phyloP scores from a whole-genome alignment of 2,113 vertebrate genomes.

The Engystomops pustulosus region DNA sequence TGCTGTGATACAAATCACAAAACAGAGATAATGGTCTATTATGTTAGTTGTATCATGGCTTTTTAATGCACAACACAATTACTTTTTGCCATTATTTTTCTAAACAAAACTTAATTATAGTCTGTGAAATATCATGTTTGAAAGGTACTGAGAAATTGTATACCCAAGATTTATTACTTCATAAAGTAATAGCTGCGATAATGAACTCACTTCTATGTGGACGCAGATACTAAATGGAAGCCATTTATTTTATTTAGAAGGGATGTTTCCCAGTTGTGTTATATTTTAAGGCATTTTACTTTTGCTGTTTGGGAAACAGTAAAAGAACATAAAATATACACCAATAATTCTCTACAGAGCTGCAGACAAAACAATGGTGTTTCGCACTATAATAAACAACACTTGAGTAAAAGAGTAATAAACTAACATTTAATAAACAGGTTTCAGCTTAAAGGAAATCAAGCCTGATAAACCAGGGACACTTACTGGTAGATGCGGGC shows the following conservation, averaged over 20 bases:
- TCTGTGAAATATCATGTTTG: slow-evolving; percentile 55
- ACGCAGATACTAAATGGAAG: slow-evolving; percentile 49
- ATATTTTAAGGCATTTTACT: slow-evolving; percentile 47
- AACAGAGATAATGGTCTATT: slow-evolving; percentile 46
- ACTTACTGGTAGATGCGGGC: too few relatives aligned
- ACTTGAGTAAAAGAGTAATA: neutral
- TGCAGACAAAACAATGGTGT: neutral
- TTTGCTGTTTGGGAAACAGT: slow-evolving; percentile 12
- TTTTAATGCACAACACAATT: slow-evolving; percentile 55
- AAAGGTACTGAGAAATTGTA: slow-evolving; percentile 49
- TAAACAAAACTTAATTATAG: slow-evolving; percentile 55
- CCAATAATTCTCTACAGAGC: slow-evolving; percentile 6
- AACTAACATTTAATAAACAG: slow-evolving; percentile 7
- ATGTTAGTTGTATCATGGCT: slow-evolving; percentile 41
- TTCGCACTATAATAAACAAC: slow-evolving; percentile 20
- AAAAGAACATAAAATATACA: slow-evolving; percentile 24
- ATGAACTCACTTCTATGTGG: slow-evolving; percentile 48
- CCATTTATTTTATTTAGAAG: slow-evolving; percentile 54
- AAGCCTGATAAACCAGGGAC: too few relatives aligned
- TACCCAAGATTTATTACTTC: slow-evolving; percentile 50
- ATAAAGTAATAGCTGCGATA: slow-evolving; percentile 53
- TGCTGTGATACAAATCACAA: slow-evolving; percentile 40
- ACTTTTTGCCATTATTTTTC: slow-evolving; percentile 54
- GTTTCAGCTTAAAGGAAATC: too few relatives aligned
- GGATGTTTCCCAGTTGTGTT: slow-evolving; percentile 40